phyloP scores from a whole-genome alignment of 1,140 invertebrate genomes.

The Cydia fagiglandana region DNA sequence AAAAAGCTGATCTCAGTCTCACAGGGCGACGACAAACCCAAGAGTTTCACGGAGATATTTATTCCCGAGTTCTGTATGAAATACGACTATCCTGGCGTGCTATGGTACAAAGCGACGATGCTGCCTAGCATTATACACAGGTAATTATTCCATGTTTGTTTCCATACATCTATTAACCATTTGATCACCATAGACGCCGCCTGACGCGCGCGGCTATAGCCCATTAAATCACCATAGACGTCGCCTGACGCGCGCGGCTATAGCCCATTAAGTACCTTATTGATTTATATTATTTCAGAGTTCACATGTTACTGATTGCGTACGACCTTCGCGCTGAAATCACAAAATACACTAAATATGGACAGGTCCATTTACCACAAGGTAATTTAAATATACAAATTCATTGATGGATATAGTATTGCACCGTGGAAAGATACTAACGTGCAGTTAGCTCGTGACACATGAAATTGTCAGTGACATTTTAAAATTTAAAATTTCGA shows the following conservation, averaged over 20 bases:
- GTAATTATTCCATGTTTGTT: conserved; percentile 41
- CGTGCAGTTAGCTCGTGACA: too few species aligned
- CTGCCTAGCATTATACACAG: conserved; percentile 93
- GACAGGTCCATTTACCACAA: conserved; percentile 44
- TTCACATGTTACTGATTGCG: conserved; percentile 88
- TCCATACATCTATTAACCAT: too few species aligned
- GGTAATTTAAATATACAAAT: conserved; percentile 39
- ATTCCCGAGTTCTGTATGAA: conserved; percentile 95
- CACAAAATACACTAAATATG: conserved; percentile 64
- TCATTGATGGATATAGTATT: not conserved
- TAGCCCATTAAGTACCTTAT: too few species aligned
- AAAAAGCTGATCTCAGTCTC: conserved; percentile 48
- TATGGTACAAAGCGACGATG: conserved; percentile 94
- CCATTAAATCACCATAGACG: too few species aligned
- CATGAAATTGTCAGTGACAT: too few species aligned
- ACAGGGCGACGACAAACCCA: conserved; percentile 58
- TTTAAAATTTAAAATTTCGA: too few species aligned
- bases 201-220: too few species aligned
- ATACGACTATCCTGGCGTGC: conserved; percentile 90
- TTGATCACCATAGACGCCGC: too few species aligned
- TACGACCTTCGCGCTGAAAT: conserved; percentile 88
- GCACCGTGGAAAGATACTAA: not conserved
- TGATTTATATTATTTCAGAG: conserved; percentile 59
- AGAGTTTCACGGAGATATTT: conserved; percentile 76
- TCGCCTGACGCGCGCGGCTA: too few species aligned